Evolutionary conservation across 2,797 vertebrate genomes (phyloP), one percentile per base, ranked within the genome.

Genomic region (Sternotherus odoratus): DNA sequence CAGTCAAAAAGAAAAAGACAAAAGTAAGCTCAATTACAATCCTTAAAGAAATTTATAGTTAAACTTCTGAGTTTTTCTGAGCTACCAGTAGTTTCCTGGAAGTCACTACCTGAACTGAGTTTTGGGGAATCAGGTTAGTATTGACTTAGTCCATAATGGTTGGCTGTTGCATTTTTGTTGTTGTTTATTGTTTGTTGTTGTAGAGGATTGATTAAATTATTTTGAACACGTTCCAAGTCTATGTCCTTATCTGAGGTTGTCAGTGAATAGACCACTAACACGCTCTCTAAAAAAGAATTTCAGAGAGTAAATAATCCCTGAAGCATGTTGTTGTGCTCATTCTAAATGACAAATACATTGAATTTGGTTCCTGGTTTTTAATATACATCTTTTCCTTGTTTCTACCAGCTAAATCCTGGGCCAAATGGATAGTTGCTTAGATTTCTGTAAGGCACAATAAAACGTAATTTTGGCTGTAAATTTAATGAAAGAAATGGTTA

Each of bases 61-160:
- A 50, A 92, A 83, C 53, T 88, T 96, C 86, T 60, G 82, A 92
- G 36, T 95, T 96, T 46, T 53, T 93, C 89, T 82, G 85, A 85
- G 79, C 63, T 86, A 92, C 85, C 30, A 91, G 43, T 85, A 95
- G 84, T 95, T 97, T 97, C 94, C 93, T 96, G 95, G 94, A 97
- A 97, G 77, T 92, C 95, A 83, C 77, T 97, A 51, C 79, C 90
- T 79, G 87, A 97, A 97, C 96, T 92, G 72, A 96, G 96, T 82
- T 96, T 97, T 92, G 89, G 87, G 92, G 97, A 98, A 98, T 97
- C 91, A 93, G 83, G 90, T 97, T 97, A 97, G 92, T 96, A 97
- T 97, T 95, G 94, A 96, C 93, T 95, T 95, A 74, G 93, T n/a
- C 88, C 46, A 21, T 96, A 97, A 97, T 82, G 77, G 16, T 87